These are phyloP conservation scores for Microplitis demolitor DNA, from an alignment of 1,140 invertebrate genomes.

Conservation along the genomic window DNA sequence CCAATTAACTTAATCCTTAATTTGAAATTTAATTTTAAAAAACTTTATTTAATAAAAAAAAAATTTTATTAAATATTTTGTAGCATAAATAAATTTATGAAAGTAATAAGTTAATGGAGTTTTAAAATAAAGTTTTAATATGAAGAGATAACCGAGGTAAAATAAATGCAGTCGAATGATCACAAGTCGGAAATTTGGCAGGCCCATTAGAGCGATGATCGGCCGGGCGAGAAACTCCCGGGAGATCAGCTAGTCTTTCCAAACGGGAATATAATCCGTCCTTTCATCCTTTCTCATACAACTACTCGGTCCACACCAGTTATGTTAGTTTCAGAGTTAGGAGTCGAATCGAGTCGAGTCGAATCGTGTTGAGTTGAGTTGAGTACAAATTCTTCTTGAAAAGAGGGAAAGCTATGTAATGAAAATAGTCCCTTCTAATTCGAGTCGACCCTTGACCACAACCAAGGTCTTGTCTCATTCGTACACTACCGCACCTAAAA, in stretches of 20 bases:
- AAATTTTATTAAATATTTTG: too few relatives aligned
- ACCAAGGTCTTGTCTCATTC: conserved; percentile 14
- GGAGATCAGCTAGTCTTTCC: conserved; percentile 10
- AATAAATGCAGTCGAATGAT: not conserved
- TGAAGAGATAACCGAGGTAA: not conserved
- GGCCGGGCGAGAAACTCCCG: not conserved
- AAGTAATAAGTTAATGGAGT: too few relatives aligned
- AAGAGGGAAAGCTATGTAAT: conserved; percentile 40
- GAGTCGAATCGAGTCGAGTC: not conserved
- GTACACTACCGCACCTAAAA: not conserved
- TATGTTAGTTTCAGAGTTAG: not conserved
- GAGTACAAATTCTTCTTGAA: conserved; percentile 16
- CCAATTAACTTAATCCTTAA: too few relatives aligned
- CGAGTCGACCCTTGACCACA: conserved; percentile 45
- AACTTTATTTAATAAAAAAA: too few relatives aligned
- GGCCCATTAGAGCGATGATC: conserved; percentile 15
- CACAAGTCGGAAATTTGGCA: conserved; percentile 12
- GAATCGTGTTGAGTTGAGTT: not conserved
- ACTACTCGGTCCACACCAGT: not conserved
- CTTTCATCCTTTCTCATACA: not conserved
- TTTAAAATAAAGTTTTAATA: too few relatives aligned
- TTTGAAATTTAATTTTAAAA: too few relatives aligned
- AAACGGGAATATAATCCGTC: conserved; percentile 17
- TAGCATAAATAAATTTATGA: too few relatives aligned
- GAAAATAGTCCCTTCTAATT: conserved; percentile 53